Percentiles rank a stretch among this genome's conserved stretches.
Conservation (phyloP, 2,113 vertebrate species). For the Nanorana parkeri region DNA sequence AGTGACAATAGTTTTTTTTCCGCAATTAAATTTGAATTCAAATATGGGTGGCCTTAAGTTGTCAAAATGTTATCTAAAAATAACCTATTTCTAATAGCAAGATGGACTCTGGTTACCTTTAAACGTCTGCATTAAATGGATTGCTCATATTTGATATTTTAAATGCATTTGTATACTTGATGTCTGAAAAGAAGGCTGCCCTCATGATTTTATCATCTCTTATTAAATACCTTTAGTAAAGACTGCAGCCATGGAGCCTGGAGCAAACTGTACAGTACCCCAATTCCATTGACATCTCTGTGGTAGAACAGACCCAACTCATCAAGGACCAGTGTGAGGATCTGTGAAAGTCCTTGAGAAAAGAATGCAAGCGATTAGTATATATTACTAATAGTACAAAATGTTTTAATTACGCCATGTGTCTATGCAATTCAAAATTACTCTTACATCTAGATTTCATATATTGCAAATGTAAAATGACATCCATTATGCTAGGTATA, state of each 20-base stretch:
- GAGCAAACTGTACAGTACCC: constrained; percentile 83
- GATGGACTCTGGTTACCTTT: too few species aligned
- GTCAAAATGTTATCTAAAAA: too few species aligned
- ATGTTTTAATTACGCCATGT: not conserved
- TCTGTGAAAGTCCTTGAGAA: constrained; percentile 78
- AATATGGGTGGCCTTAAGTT: too few species aligned
- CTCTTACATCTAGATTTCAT: too few species aligned
- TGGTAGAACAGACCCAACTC: constrained; percentile 81
- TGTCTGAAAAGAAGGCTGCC: not conserved
- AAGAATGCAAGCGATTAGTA: not conserved
- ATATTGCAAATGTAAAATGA: too few species aligned
- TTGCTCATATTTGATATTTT: too few species aligned
- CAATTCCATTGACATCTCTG: constrained; percentile 78
- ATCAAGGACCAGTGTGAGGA: constrained; percentile 82
- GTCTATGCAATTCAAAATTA: not conserved
- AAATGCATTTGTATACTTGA: too few species aligned
- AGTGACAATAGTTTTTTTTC: too few species aligned
- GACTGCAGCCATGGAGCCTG: constrained; percentile 87
- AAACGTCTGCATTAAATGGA: too few species aligned
- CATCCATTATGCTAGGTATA: too few species aligned
- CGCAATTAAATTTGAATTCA: too few species aligned
- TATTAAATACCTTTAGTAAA: constrained; percentile 83
- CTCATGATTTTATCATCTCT: not conserved
- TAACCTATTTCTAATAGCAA: too few species aligned
- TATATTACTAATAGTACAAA: not conserved